Conservation (phyloP, 2,797 vertebrate genomes). For the Cynodonichthys magdalenae region DNA sequence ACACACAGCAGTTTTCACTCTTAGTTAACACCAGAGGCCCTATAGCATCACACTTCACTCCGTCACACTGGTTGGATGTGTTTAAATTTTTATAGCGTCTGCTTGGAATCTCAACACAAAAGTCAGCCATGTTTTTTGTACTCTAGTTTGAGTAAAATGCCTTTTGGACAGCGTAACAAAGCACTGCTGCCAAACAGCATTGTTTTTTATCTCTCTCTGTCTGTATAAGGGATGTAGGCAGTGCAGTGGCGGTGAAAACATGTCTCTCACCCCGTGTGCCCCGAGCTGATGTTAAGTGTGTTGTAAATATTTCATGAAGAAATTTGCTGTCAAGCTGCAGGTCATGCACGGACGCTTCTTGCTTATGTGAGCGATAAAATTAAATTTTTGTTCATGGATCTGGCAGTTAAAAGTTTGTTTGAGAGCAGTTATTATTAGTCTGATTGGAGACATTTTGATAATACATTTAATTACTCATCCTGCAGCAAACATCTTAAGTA, state of each 20-base stretch:
- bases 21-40: conserved; percentile 26
- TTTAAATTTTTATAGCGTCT: conserved; percentile 14
- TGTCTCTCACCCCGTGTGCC: conserved; percentile 21
- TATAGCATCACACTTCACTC: conserved; percentile 38
- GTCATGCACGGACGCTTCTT: conserved; percentile 1
- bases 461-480: neutral
- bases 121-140: neutral
- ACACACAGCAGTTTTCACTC: conserved; percentile 32
- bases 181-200: neutral
- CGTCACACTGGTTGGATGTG: conserved; percentile 13
- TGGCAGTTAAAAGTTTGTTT: neutral
- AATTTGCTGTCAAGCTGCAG: conserved; percentile 25
- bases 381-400: neutral
- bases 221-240: conserved; percentile 27
- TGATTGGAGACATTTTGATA: neutral
- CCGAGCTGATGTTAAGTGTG: conserved; percentile 37
- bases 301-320: conserved; percentile 45
- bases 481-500: neutral
- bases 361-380: conserved; percentile 5
- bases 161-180: conserved; percentile 6
- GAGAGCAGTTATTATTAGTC: too few relatives aligned
- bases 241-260: conserved; percentile 14
- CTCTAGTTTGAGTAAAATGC: conserved; percentile 1
- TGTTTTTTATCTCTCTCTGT: neutral
- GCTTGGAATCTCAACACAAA: conserved; percentile 11